Evolutionary conservation across 2,888 invertebrate genomes (phyloP), one percentile per base, ranked within the genome.

Genomic region (Taphrorychus bicolor): DNA sequence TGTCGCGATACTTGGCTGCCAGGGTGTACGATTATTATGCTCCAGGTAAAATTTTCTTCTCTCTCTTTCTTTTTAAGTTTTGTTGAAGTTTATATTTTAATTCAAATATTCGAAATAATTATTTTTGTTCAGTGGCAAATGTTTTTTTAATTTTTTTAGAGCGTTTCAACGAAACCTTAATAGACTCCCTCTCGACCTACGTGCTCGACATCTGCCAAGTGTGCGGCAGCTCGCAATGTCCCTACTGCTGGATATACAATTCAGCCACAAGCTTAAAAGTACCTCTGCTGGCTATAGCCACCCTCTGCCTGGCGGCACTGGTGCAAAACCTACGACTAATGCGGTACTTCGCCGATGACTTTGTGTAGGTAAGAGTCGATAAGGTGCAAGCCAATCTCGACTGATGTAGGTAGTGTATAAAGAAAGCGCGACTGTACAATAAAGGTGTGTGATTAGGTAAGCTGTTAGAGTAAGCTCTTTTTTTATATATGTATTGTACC

Each of bases 1-100:
- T 97, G 93, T 96, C 97, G 0, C 87, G 95, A 51, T 95, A 94
- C 82, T 87, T 97, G 73, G 91, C 95, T 2, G 90, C 96, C 59
- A 87, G 93, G 63, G 91, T 97, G 9, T 98, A 96, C 82, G 97
- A 98, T 84, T 97, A 96, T 81, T 97, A 97, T 83, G 93, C 97
- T 60, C 97, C 97, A 77, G 96, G 96, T 95, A 82, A 72, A 71
- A 51, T 11, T 67, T 54, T n/a, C n/a, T n/a, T n/a, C n/a, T n/a
- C n/a, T n/a, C n/a, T n/a, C n/a, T n/a, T n/a, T n/a, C 1, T 45
- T n/a, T n/a, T n/a, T n/a, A n/a, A n/a, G n/a, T n/a, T n/a, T n/a
- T n/a, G n/a, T n/a, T n/a, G n/a, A n/a, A n/a, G n/a, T n/a, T n/a
- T n/a, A n/a, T n/a, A n/a, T n/a, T n/a, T n/a, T n/a, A n/a, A n/a